These are phyloP conservation scores for Neodon shergylaensis DNA, from an alignment of 2,113 vertebrate species.

Conservation along the genomic window DNA sequence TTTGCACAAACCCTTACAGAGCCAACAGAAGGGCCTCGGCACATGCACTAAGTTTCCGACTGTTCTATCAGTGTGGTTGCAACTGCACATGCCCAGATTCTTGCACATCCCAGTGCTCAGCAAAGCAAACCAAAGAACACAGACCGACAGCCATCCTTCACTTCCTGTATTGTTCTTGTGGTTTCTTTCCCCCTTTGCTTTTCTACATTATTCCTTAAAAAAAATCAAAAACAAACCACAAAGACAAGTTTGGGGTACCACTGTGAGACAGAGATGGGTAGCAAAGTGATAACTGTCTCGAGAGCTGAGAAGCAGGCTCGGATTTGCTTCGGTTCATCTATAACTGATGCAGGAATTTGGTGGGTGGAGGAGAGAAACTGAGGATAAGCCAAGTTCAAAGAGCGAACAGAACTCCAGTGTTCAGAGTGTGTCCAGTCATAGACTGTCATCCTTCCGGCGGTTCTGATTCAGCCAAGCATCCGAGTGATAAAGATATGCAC, in stretches of 20 bases:
- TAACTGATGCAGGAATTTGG: neutral
- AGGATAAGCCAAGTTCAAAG: neutral
- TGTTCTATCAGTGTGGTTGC: too few species aligned
- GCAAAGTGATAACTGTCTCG: neutral
- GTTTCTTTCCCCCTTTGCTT: neutral
- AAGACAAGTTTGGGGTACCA: neutral
- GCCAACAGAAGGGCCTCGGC: neutral
- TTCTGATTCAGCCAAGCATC: constrained; percentile 21
- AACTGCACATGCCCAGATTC: neutral
- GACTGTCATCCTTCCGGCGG: neutral
- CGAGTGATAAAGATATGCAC: neutral
- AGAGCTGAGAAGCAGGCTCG: neutral
- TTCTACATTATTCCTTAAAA: neutral
- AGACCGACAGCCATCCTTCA: neutral
- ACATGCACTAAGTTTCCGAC: neutral
- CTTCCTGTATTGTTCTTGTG: neutral
- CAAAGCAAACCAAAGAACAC: neutral
- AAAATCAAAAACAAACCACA: neutral
- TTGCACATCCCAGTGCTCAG: neutral
- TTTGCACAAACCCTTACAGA: neutral
- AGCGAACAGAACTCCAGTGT: neutral
- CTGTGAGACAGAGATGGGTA: neutral
- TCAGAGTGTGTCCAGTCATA: neutral
- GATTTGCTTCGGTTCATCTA: neutral
- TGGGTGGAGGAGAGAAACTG: neutral